Percentiles rank a stretch among this genome's conserved stretches.
These are phyloP conservation scores for Agonopterix subpropinquella DNA, from an alignment of 2,888 invertebrate species.

Conservation along the genomic window DNA sequence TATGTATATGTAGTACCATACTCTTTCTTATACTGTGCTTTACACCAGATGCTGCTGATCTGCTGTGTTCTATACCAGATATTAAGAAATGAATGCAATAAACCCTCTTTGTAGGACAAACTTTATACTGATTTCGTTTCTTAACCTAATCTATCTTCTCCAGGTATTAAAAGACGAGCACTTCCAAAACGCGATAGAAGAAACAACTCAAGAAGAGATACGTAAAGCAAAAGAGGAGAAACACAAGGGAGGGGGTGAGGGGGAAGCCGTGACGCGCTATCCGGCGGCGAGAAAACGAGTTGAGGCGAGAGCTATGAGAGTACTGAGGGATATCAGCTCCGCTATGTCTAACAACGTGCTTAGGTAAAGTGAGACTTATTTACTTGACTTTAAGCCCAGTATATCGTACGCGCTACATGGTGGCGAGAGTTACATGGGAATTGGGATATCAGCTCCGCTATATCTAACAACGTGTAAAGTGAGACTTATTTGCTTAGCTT, in stretches of 20 bases:
- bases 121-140: no score
- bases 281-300: conserved; percentile 75
- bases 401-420: no score
- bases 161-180: conserved; percentile 83
- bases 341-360: conserved; percentile 82
- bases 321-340: conserved; percentile 87
- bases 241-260: conserved; percentile 40
- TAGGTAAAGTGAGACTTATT: conserved; percentile 25
- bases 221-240: conserved; percentile 41
- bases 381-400: no score
- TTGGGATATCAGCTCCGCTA: conserved; percentile 85
- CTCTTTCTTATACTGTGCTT: no score
- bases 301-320: conserved; percentile 79
- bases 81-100: no score
- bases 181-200: conserved; percentile 82
- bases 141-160: no score
- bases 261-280: conserved; percentile 52
- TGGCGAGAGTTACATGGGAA: no score
- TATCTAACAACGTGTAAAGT: conserved; percentile 79
- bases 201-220: conserved; percentile 77
- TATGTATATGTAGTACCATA: no score
- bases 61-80: no score
- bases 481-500: neutral
- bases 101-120: no score
- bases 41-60: no score